A percentile compares a stretch with the other conserved stretches of the same genome.
Evolutionary conservation across 2,888 invertebrate species (phyloP).

Genomic region (Odontothrips loti): DNA sequence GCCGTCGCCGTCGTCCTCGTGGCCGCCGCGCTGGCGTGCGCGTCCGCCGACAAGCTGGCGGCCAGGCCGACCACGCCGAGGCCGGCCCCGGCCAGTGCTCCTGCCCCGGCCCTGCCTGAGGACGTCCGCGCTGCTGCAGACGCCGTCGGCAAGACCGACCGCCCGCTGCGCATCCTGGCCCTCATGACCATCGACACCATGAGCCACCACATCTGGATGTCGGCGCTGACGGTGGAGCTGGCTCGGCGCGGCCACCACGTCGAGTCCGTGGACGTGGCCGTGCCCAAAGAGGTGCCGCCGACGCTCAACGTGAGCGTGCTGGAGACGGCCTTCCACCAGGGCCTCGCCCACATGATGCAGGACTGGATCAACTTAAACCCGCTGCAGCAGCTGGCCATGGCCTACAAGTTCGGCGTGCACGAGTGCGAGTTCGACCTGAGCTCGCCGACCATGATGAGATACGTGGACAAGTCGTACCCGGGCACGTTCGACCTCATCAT

Average conservation of each 20-base stretch:
- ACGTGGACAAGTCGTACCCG: background rate
- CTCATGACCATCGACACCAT: slow-evolving; percentile 18
- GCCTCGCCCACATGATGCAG: background rate
- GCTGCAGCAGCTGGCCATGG: background rate
- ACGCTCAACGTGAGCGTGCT: background rate
- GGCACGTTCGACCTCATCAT: slow-evolving; percentile 8
- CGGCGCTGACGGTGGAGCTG: slow-evolving; percentile 10
- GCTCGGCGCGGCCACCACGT: background rate
- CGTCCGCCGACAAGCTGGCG: background rate
- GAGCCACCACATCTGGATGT: slow-evolving; percentile 18
- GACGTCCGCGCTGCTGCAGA: background rate
- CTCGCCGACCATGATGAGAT: background rate
- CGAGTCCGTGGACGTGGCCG: background rate
- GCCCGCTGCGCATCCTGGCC: background rate
- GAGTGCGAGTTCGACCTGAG: background rate
- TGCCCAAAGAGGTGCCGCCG: background rate
- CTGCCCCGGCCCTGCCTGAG: too few species aligned
- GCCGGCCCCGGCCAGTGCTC: background rate
- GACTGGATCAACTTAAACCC: background rate
- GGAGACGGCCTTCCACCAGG: background rate
- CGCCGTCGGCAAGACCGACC: background rate
- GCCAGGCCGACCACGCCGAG: background rate
- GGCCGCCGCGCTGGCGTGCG: background rate
- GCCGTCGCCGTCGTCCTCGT: too few species aligned
- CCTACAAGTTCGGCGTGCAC: background rate